Conservation (phyloP, 2,888 invertebrate genomes). For the Melolontha melolontha region DNA sequence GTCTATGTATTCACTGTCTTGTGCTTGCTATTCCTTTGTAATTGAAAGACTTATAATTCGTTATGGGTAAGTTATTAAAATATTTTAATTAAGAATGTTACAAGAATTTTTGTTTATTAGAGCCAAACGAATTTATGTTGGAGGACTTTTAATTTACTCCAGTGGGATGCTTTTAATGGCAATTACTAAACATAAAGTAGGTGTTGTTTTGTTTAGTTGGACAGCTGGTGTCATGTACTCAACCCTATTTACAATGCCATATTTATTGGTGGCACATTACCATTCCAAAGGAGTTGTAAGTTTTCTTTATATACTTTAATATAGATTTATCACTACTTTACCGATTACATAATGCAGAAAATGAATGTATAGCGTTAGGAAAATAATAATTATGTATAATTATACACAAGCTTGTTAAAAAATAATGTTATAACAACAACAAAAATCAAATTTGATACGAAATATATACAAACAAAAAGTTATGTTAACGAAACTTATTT, state of each 20-base stretch:
- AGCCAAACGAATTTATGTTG: conserved; percentile 88
- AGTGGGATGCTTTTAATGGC: conserved; percentile 91
- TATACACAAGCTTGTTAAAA: too few relatives aligned
- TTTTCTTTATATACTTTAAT: conserved; percentile 34
- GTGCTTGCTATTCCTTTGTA: conserved; percentile 89
- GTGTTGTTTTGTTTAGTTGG: conserved; percentile 90
- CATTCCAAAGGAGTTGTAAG: conserved; percentile 91
- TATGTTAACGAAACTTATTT: too few relatives aligned
- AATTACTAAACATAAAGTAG: conserved; percentile 77
- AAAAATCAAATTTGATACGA: too few relatives aligned
- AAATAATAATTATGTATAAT: too few relatives aligned
- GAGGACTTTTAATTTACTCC: conserved; percentile 89
- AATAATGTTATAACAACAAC: too few relatives aligned
- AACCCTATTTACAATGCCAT: conserved; percentile 97
- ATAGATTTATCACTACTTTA: not conserved
- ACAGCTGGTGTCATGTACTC: conserved; percentile 98
- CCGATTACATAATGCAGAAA: too few relatives aligned
- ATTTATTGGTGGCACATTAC: conserved; percentile 92
- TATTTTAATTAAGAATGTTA: not conserved
- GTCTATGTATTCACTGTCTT: conserved; percentile 95
- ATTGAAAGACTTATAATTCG: conserved; percentile 88
- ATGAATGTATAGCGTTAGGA: too few relatives aligned
- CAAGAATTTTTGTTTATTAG: conserved; percentile 65
- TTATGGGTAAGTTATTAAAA: conserved; percentile 68
- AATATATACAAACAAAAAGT: too few relatives aligned